Percentiles rank a stretch among this genome's conserved stretches.
Conservation (phyloP, 2,797 vertebrate genomes). For the Phataginus tetradactyla region DNA sequence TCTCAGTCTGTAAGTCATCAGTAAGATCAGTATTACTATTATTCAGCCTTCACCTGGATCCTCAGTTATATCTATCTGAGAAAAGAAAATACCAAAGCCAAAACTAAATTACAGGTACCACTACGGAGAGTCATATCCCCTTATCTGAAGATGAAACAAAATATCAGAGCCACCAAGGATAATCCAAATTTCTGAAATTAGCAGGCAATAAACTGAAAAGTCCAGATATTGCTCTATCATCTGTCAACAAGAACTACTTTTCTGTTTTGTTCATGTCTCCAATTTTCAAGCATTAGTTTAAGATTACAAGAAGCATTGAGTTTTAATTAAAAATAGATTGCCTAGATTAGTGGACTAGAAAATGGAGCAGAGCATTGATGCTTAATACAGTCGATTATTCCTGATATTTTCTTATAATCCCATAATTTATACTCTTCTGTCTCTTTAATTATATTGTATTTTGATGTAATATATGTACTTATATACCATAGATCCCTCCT, state of each 20-base stretch:
- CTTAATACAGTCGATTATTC: conserved; percentile 16
- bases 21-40: neutral
- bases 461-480: neutral
- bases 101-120: conserved; percentile 2
- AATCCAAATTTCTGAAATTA: conserved; percentile 60
- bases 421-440: neutral
- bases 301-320: conserved; percentile 58
- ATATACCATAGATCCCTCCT: neutral
- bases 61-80: neutral
- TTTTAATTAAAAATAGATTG: conserved; percentile 85
- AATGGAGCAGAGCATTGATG: conserved; percentile 3
- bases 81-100: conserved; percentile 4
- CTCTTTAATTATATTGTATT: neutral
- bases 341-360: conserved; percentile 66
- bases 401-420: conserved; percentile 7
- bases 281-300: conserved; percentile 81
- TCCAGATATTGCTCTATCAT: conserved; percentile 39
- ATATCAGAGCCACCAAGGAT: neutral
- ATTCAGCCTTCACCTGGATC: neutral
- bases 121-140: neutral
- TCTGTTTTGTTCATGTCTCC: conserved; percentile 50
- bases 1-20: neutral
- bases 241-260: conserved; percentile 73
- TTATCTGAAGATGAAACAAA: conserved; percentile 60
- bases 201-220: neutral